These are phyloP conservation scores for Linnaemya tessellans DNA, from an alignment of 2,888 invertebrate species.

Conservation along the genomic window DNA sequence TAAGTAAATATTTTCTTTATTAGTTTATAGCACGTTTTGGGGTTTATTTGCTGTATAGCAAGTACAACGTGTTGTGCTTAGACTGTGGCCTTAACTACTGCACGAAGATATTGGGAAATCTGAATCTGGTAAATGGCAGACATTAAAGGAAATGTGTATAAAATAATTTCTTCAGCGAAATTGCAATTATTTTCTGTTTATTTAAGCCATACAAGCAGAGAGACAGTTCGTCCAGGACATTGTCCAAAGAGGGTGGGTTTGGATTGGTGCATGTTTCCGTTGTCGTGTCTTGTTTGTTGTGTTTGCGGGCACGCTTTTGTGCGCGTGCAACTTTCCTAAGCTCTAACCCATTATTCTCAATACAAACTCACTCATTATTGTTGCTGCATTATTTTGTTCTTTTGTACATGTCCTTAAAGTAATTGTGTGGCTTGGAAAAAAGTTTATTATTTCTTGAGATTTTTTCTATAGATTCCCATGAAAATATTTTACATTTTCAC, in stretches of 20 bases:
- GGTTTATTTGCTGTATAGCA: constrained; percentile 20
- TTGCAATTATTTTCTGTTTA: neutral
- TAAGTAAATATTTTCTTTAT: constrained; percentile 21
- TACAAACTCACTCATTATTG: constrained; percentile 5
- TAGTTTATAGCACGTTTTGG: constrained; percentile 58
- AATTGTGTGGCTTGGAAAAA: constrained; percentile 32
- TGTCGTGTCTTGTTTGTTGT: constrained; percentile 29
- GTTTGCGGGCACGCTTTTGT: constrained; percentile 50
- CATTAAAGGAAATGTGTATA: constrained; percentile 3
- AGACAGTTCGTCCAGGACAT: neutral
- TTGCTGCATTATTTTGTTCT: constrained; percentile 28
- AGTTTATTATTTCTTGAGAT: constrained; percentile 39
- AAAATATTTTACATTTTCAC: constrained; percentile 41
- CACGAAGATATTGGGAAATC: neutral
- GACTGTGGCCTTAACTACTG: constrained; percentile 17
- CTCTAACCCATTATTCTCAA: constrained; percentile 60
- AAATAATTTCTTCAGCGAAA: neutral
- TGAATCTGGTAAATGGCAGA: neutral
- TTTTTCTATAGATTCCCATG: constrained; percentile 43
- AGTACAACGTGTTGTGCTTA: constrained; percentile 45
- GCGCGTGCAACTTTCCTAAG: constrained; percentile 48
- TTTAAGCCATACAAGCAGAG: neutral
- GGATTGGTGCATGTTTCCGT: constrained; percentile 38
- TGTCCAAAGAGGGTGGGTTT: constrained; percentile 30
- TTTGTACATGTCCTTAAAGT: constrained; percentile 62